Base-by-base conservation (phyloP, 2,888 invertebrate genomes). In the Boloria euphrosyne region DNA sequence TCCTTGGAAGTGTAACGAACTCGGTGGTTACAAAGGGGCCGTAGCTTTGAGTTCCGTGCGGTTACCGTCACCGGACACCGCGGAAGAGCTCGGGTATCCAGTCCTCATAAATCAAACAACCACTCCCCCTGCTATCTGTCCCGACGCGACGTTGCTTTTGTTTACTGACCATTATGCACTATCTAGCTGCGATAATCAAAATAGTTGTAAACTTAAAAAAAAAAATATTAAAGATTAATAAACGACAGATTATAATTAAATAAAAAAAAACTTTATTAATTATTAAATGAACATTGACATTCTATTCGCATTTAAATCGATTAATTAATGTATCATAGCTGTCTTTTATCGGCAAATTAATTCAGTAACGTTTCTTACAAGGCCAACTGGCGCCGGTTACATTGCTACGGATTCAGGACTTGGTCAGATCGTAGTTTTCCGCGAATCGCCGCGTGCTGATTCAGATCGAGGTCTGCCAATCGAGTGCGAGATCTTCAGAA, bases 81-180 rank as follows among this genome's bases (percentile, higher is more conserved):
- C 89, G 90, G 89, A 90, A 89, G 88, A 84, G 85, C 87, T 87
- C 81, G 80, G 80, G 80, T 87, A 86, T 87, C 88, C 81, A 82
- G 81, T 76, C 76, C 77, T 79, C 83, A 87, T 90, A 90, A 90
- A 90, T 90, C 89, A 89, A 83, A 79, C 81, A 80, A 83, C 82
- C 84, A 83, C 83, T 85, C 88, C 88, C 86, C 82, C 79, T 80
- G 80, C 82, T 73, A 73, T 76, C 79, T 78, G 81, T 77, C 83
- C 82, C 84, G 86, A 86, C 87, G 84, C 84, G 86, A 86, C 87
- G 84, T 85, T 80, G 79, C 83, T 80, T 84, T 71, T 70, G 67
- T 71, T 67, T 70, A 63, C 72, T 65, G 71, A 65, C 66, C 71
- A 70, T 64, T 71, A 62, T 67, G 66, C 65, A 63, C 62, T 67